Conservation (phyloP, 2,888 invertebrate genomes). For the Epirrita christyi region DNA sequence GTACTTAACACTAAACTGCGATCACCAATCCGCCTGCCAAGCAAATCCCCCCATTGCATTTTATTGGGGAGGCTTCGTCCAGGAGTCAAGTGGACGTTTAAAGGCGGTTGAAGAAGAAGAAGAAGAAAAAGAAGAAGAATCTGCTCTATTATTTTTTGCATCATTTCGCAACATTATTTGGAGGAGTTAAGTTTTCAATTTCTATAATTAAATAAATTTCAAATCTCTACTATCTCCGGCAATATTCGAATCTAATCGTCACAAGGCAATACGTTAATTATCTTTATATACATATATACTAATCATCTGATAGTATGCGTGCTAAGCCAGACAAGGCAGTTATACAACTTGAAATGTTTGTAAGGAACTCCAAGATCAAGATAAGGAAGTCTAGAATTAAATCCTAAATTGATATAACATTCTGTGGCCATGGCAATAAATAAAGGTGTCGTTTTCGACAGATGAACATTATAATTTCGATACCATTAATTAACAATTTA, state of each 20-base stretch:
- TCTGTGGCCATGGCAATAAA: constrained; percentile 11
- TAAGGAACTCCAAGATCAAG: constrained; percentile 27
- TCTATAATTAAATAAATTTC: too few relatives aligned
- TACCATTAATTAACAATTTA: constrained; percentile 1
- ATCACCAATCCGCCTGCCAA: too few relatives aligned
- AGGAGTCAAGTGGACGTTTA: too few relatives aligned
- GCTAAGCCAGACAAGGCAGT: background rate
- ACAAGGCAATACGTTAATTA: constrained; percentile 25
- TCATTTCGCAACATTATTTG: too few relatives aligned
- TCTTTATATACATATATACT: constrained; percentile 32
- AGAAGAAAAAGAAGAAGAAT: too few relatives aligned
- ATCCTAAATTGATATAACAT: constrained; percentile 17
- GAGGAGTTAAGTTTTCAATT: too few relatives aligned
- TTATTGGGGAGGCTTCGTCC: too few relatives aligned
- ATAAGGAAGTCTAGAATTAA: constrained; percentile 29
- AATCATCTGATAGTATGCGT: constrained; percentile 25
- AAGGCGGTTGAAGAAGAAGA: too few relatives aligned
- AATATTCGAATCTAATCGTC: constrained; percentile 16
- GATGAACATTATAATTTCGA: constrained; percentile 10
- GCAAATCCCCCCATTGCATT: too few relatives aligned
- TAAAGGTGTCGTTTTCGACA: constrained; percentile 7
- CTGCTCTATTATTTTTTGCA: too few relatives aligned
- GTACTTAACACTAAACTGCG: too few relatives aligned
- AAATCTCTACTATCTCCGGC: background rate
- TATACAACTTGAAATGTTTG: background rate